A percentile compares a stretch with the other conserved stretches of the same genome.
Conservation (phyloP, 2,888 invertebrate genomes). For the Cheilosia scutellata region DNA sequence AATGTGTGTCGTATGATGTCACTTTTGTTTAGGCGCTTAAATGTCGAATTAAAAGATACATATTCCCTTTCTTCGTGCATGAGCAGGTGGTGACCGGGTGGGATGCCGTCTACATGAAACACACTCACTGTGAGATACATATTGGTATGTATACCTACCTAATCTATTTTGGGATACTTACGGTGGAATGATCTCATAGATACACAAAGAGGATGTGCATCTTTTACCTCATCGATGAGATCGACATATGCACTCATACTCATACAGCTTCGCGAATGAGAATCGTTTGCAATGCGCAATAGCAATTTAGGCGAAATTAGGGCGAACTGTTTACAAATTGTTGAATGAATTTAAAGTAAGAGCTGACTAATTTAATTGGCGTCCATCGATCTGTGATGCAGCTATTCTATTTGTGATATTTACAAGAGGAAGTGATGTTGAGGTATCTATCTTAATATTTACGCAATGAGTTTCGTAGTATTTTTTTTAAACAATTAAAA, state of each 20-base stretch:
- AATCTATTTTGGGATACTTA: constrained; percentile 41
- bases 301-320: constrained; percentile 30
- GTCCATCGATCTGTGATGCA: constrained; percentile 9
- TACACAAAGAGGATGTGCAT: constrained; percentile 5
- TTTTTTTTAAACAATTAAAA: too few species aligned
- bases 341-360: constrained; percentile 23
- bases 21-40: constrained; percentile 43
- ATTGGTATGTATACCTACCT: too few species aligned
- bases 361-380: constrained; percentile 58
- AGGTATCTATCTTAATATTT: background rate
- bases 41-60: constrained; percentile 9
- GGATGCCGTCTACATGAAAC: constrained; percentile 39
- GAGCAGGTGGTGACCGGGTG: constrained; percentile 50
- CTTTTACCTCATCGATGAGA: constrained; percentile 35
- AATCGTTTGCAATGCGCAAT: background rate
- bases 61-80: background rate
- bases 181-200: constrained; percentile 57
- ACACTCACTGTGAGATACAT: constrained; percentile 9
- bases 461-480: too few species aligned
- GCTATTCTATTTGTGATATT: background rate
- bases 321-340: constrained; percentile 35
- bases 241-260: constrained; percentile 25
- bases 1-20: constrained; percentile 45
- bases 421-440: background rate
- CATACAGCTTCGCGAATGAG: background rate